These are phyloP conservation scores for Hydrophis major DNA, from an alignment of 2,797 vertebrate species.

Conservation along the genomic window DNA sequence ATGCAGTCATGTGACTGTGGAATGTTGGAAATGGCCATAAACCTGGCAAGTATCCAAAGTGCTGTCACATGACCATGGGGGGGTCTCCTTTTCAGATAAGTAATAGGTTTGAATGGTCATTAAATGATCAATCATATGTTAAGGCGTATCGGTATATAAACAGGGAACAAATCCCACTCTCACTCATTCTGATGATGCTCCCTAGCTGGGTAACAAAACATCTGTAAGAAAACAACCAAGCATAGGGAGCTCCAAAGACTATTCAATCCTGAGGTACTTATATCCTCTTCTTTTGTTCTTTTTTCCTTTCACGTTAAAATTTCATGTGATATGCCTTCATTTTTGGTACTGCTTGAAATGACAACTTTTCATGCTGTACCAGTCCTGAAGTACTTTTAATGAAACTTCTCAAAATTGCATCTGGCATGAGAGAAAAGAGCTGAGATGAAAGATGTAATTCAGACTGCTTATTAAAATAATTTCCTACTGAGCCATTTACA, in stretches of 20 bases:
- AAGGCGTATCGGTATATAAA: neutral
- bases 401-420: conserved; percentile 58
- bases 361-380: conserved; percentile 64
- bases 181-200: neutral
- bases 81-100: neutral
- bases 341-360: conserved; percentile 61
- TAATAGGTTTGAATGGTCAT: neutral
- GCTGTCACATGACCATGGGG: neutral
- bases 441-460: conserved; percentile 41
- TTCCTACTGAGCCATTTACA: conserved; percentile 52
- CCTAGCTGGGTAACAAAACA: neutral
- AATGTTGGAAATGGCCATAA: neutral
- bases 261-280: neutral
- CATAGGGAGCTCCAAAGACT: accelerated
- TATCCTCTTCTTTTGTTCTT: conserved; percentile 41
- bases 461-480: conserved; percentile 65
- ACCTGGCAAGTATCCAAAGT: neutral
- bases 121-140: neutral
- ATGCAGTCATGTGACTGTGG: neutral
- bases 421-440: conserved; percentile 51
- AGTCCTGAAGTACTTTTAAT: conserved; percentile 65
- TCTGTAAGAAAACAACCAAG: neutral
- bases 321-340: conserved; percentile 58
- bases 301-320: conserved; percentile 41
- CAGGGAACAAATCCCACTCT: neutral